These are phyloP conservation scores for Cassiopea xamachana DNA, from an alignment of 30 jellyfish, hydroid and myxozoan species.

Conservation along the genomic window DNA sequence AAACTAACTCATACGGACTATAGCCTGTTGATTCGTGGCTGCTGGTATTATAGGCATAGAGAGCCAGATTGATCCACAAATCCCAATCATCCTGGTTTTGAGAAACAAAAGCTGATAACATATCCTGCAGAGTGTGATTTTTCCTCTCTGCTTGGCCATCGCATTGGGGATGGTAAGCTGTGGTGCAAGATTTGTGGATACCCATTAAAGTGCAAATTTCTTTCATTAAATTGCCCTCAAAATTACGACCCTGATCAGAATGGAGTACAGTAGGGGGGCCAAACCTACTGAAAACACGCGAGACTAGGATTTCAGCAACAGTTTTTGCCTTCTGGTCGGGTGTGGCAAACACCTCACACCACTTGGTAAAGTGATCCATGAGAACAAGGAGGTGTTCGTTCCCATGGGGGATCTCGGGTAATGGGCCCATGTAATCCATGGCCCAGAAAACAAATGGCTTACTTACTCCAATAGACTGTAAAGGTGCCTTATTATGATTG, in stretches of 20 bases:
- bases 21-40: conserved; percentile 35
- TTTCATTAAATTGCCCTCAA: conserved; percentile 5
- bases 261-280: conserved; percentile 22
- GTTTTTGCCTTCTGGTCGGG: conserved; percentile 23
- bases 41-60: conserved; percentile 37
- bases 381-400: conserved; percentile 55
- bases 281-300: conserved; percentile 12
- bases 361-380: conserved; percentile 52
- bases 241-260: background rate
- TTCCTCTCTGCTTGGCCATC: too few species aligned
- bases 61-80: conserved; percentile 16
- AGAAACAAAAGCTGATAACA: too few species aligned
- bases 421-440: conserved; percentile 52
- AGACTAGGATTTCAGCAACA: conserved; percentile 4
- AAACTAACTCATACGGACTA: conserved; percentile 22
- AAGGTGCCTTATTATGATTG: conserved; percentile 15
- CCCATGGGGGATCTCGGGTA: conserved; percentile 40
- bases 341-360: background rate
- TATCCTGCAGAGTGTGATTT: too few species aligned
- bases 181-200: background rate
- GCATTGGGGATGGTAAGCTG: too few species aligned
- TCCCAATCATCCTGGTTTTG: conserved; percentile 13
- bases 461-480: conserved; percentile 7
- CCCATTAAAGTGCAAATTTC: background rate
- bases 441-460: conserved; percentile 48